Evolutionary conservation across 2,113 vertebrate species (phyloP).

Genomic region (Myotis lucifugus): DNA sequence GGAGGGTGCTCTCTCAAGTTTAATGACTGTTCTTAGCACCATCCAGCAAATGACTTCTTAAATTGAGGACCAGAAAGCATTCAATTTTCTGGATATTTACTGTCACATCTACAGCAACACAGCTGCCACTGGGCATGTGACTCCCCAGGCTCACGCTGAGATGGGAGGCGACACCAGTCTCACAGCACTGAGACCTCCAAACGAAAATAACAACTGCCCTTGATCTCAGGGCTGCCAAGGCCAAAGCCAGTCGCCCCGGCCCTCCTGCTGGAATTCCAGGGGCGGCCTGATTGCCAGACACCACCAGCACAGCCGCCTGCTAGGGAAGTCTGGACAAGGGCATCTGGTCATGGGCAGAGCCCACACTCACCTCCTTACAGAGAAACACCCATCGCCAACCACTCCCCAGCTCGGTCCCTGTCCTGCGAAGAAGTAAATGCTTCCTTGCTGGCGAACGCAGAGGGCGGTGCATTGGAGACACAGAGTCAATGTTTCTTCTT

Average conservation of each 20-base stretch:
- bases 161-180: constrained; percentile 60
- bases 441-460: constrained; percentile 58
- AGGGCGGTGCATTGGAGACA: constrained; percentile 5
- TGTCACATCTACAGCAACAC: constrained; percentile 75
- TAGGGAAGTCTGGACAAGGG: neutral
- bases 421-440: constrained; percentile 4
- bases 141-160: constrained; percentile 73
- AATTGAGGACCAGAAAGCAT: constrained; percentile 73
- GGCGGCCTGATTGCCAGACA: constrained; percentile 46
- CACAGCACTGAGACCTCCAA: constrained; percentile 1
- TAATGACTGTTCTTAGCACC: constrained; percentile 69
- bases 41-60: constrained; percentile 74
- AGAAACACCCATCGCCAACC: constrained; percentile 10
- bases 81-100: constrained; percentile 78
- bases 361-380: constrained; percentile 56
- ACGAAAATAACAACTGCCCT: constrained; percentile 71
- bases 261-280: constrained; percentile 46
- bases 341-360: constrained; percentile 67
- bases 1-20: constrained; percentile 46
- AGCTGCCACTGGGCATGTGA: constrained; percentile 75
- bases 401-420: neutral
- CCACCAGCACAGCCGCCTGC: constrained; percentile 55
- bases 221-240: neutral
- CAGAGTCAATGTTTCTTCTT: constrained; percentile 60
- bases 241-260: neutral